These are phyloP conservation scores for Otolemur garnettii DNA, from an alignment of 2,113 vertebrate species.

Conservation along the genomic window DNA sequence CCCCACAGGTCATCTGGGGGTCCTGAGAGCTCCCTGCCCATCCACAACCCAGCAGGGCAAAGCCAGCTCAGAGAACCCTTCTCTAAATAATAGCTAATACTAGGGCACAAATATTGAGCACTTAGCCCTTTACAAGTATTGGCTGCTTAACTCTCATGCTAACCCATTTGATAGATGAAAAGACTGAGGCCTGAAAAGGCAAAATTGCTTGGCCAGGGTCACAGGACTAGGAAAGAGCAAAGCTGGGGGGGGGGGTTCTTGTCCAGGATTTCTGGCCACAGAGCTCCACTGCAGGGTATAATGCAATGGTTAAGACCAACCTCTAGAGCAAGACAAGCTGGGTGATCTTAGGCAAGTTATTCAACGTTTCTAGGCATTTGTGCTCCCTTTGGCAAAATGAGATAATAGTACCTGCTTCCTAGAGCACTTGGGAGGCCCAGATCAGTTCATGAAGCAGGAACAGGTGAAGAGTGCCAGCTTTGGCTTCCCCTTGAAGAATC, in stretches of 20 bases:
- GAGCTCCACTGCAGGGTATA: accelerated
- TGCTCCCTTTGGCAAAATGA: not conserved
- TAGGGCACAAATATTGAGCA: accelerated
- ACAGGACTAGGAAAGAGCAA: no score
- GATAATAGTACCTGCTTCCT: no score
- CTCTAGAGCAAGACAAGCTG: not conserved
- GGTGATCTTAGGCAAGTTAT: not conserved
- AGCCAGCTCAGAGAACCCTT: not conserved
- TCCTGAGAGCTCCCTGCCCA: not conserved
- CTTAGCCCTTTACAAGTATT: not conserved
- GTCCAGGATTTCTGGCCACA: not conserved
- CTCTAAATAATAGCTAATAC: accelerated
- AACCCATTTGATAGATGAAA: not conserved
- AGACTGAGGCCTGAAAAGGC: not conserved
- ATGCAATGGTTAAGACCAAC: accelerated
- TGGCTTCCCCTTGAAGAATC: no score
- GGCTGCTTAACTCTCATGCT: not conserved
- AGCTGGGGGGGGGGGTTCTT: not conserved
- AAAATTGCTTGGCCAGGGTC: not conserved
- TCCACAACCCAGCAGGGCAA: not conserved
- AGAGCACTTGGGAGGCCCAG: not conserved
- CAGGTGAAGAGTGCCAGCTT: accelerated
- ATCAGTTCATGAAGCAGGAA: no score
- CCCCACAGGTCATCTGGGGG: accelerated
- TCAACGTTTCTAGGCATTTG: not conserved